Evolutionary conservation across 2,797 vertebrate species (phyloP).

Genomic region (Gymnocypris eckloni): DNA sequence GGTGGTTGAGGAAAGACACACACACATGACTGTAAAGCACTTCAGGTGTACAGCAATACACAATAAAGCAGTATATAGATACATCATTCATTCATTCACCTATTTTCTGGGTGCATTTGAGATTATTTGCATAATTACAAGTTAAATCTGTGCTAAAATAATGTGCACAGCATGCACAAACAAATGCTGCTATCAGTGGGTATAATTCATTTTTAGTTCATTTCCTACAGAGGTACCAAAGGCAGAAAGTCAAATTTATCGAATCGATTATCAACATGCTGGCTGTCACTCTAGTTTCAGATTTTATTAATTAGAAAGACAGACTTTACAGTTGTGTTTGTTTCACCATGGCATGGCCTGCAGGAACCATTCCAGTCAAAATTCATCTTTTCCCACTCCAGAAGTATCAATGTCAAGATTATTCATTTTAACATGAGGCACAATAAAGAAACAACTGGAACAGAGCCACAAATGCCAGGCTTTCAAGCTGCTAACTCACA

Average conservation of each 20-base stretch:
- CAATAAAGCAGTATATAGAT: too few species aligned
- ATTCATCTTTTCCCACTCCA: conserved; percentile 20
- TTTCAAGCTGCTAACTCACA: conserved; percentile 22
- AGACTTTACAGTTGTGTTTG: conserved; percentile 47
- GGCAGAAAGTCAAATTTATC: neutral
- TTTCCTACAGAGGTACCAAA: neutral
- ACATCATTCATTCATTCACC: neutral
- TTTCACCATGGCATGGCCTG: conserved; percentile 27
- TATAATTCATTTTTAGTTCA: neutral
- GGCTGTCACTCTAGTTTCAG: conserved; percentile 12
- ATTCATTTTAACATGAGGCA: conserved; percentile 31
- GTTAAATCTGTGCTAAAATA: neutral
- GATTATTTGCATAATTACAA: neutral
- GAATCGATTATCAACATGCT: conserved; percentile 51
- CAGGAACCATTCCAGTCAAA: conserved; percentile 34
- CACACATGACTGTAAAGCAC: too few species aligned
- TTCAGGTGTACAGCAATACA: too few species aligned
- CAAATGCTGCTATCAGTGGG: neutral
- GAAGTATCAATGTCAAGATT: conserved; percentile 13
- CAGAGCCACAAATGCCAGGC: neutral
- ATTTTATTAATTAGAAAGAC: conserved; percentile 39
- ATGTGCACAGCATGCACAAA: neutral
- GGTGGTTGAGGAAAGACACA: too few species aligned
- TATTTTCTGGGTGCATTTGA: neutral
- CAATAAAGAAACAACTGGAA: neutral